Conservation (phyloP, 1,140 invertebrate species). For the Wasmannia auropunctata region DNA sequence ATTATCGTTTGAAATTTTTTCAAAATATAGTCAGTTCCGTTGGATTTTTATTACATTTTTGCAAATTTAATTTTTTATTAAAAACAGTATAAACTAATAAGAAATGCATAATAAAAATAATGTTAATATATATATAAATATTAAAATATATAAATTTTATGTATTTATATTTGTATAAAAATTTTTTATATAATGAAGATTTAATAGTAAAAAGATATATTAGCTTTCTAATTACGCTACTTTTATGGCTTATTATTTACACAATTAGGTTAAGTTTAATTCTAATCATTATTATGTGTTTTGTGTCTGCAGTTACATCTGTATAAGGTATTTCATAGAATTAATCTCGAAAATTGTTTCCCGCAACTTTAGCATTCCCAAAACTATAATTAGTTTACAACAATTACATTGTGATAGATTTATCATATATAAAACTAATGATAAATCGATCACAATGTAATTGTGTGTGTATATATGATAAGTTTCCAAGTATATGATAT, state of each 20-base stretch:
- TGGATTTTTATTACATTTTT: background rate
- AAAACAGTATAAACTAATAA: background rate
- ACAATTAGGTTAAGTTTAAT: constrained; percentile 3
- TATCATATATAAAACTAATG: constrained; percentile 12
- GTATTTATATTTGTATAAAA: background rate
- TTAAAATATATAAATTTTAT: background rate
- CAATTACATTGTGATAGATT: background rate
- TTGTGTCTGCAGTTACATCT: background rate
- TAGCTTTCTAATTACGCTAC: background rate
- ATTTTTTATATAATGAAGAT: background rate
- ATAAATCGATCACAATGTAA: too few relatives aligned
- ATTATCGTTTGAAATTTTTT: background rate
- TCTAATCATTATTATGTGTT: background rate
- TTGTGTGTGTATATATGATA: too few relatives aligned
- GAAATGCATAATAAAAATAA: background rate
- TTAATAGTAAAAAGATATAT: background rate
- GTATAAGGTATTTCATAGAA: background rate
- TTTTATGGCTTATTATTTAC: background rate
- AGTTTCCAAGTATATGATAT: too few relatives aligned
- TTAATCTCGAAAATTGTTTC: constrained; percentile 4
- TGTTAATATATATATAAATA: background rate
- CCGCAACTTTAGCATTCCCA: constrained; percentile 6
- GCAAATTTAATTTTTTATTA: background rate
- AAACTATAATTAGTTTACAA: background rate
- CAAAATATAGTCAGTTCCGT: background rate